phyloP scores from a whole-genome alignment of 2,888 invertebrate genomes.

The Parnassius glacialis region DNA sequence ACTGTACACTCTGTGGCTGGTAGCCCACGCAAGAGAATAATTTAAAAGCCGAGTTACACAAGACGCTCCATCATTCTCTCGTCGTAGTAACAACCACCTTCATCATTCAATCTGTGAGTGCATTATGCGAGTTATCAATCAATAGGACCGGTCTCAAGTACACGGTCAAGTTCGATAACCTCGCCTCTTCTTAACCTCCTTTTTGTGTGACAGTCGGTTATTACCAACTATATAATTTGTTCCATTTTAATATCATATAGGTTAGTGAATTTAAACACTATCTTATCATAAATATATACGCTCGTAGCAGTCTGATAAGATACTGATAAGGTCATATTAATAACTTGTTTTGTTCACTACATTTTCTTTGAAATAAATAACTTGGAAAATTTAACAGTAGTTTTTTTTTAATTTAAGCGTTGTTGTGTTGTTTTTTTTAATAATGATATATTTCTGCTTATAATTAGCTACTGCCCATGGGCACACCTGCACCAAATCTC shows the following conservation, averaged over 20 bases:
- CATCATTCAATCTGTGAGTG: conserved; percentile 44
- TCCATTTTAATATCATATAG: conserved; percentile 24
- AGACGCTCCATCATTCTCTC: conserved; percentile 22
- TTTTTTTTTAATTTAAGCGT: too few species aligned
- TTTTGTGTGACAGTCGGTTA: conserved; percentile 21
- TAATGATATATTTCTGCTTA: too few species aligned
- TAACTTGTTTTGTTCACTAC: not conserved
- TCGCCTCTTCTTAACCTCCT: conserved; percentile 38
- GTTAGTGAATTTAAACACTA: conserved; percentile 19
- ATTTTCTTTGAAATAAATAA: not conserved
- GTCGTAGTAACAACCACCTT: conserved; percentile 22
- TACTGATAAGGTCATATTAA: conserved; percentile 6
- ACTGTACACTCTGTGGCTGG: not conserved
- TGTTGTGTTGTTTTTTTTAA: too few species aligned
- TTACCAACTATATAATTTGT: conserved; percentile 25
- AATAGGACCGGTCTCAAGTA: conserved; percentile 56
- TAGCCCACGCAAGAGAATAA: conserved; percentile 11
- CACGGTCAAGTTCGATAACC: conserved; percentile 62
- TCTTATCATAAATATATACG: conserved; percentile 19
- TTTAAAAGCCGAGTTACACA: conserved; percentile 8
- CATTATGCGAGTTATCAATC: conserved; percentile 61
- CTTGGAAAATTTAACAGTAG: too few species aligned
- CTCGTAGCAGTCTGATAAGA: conserved; percentile 14
- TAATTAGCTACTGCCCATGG: too few species aligned
- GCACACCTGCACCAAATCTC: too few species aligned